Base-by-base conservation (phyloP, 2,113 vertebrate species). In the Mormoops blainvillei region DNA sequence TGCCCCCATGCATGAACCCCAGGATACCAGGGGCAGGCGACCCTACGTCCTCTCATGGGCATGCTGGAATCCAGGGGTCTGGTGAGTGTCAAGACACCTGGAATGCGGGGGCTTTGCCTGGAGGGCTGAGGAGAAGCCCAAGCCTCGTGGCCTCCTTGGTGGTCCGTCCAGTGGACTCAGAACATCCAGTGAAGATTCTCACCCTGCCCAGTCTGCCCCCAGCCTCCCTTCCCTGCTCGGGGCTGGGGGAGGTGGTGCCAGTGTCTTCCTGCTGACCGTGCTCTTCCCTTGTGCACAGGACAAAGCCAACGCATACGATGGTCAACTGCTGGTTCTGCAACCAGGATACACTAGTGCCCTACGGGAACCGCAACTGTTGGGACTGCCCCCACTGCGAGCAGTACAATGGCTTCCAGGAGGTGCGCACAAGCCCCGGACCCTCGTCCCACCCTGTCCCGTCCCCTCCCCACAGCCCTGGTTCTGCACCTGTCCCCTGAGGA, bases 291-390 rank as follows among this genome's bases (percentile, higher is more conserved):
- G n/a, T 74, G 65, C 77, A 14, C 93, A 99, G 99, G 98, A 99
- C 98, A 97, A 99, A 99, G 95, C 99, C 99, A 3, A 98, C 98
- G 0, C 99, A 99, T 22, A 99, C 98, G 8, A 96, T 97, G 0
- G 99, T 99, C 94, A 99, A 99, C 98, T 99, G 99, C 98, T 99
- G 99, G 99, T 99, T 99, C 98, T 99, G 99, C 96, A 99, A 98
- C 68, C 98, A 99, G 94, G 99, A 99, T 97, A 99, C 99, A 0
- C 98, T 99, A 77, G 99, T 99, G 82, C 99, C 99, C 0, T 99
- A 99, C 4, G 99, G 99, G 41, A 99, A 99, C 97, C 99, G 99
- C 61, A 99, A 99, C 98, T 99, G 99, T 98, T 99, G 99, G 99
- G 99, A 99, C 80, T 99, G 99, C 92, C 99, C 99, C 41, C 98